A percentile compares a stretch with the other conserved stretches of the same genome.
phyloP scores from a whole-genome alignment of 1,140 invertebrate genomes.

The Schlechtendalia chinensis region DNA sequence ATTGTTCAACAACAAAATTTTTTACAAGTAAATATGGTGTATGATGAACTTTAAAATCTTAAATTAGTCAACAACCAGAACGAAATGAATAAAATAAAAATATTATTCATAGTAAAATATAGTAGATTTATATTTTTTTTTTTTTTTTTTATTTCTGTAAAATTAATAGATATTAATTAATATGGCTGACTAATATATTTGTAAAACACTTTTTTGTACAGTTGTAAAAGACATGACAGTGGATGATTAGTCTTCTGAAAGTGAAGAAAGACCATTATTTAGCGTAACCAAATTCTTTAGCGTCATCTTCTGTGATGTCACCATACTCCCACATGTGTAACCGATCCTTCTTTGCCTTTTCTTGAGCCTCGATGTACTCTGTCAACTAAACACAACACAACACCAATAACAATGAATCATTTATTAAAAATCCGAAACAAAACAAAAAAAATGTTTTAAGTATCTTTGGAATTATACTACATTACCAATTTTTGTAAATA shows the following conservation, averaged over 20 bases:
- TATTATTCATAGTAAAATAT: constrained; percentile 41
- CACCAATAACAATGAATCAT: constrained; percentile 49
- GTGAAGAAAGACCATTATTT: constrained; percentile 44
- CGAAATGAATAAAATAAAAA: constrained; percentile 28
- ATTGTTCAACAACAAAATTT: background rate
- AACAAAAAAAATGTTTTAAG: background rate
- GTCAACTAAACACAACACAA: constrained; percentile 60
- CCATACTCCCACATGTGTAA: constrained; percentile 93
- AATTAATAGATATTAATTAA: constrained; percentile 42
- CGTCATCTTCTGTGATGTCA: constrained; percentile 92
- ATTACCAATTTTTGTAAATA: constrained; percentile 75
- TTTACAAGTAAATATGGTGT: constrained; percentile 17
- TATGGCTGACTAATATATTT: constrained; percentile 43
- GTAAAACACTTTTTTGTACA: constrained; percentile 49
- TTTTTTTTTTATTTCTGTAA: constrained; percentile 19
- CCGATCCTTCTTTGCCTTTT: constrained; percentile 79
- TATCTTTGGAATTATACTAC: background rate
- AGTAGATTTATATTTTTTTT: background rate
- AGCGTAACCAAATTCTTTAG: constrained; percentile 76
- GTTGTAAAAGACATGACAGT: constrained; percentile 48
- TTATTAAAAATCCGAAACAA: background rate
- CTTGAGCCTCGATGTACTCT: constrained; percentile 81
- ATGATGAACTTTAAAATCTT: constrained; percentile 3
- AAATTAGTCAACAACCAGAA: constrained; percentile 27
- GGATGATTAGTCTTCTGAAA: constrained; percentile 36